These are phyloP conservation scores for Oxyura jamaicensis DNA, from an alignment of 2,113 vertebrate genomes.

Conservation along the genomic window DNA sequence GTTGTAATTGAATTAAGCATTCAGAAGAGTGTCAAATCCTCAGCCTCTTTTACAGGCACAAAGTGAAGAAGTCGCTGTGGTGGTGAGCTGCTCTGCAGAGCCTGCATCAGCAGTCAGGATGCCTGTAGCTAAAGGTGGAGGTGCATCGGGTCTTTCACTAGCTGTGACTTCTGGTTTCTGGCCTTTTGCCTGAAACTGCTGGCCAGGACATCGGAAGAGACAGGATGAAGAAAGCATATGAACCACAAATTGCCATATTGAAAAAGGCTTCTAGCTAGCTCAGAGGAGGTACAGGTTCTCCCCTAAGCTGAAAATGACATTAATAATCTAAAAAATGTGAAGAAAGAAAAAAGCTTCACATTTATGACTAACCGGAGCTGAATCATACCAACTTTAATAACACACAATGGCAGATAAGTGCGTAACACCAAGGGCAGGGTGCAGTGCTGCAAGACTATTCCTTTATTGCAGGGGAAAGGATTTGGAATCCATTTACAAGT, in stretches of 20 bases:
- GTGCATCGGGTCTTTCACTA: neutral
- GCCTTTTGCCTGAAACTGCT: neutral
- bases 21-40: neutral
- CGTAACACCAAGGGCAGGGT: neutral
- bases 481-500: neutral
- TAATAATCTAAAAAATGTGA: neutral
- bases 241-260: neutral
- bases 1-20: neutral
- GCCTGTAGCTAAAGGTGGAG: neutral
- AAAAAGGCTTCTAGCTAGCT: neutral
- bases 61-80: neutral
- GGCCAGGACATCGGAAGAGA: neutral
- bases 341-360: accelerated
- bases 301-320: neutral
- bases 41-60: neutral
- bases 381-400: neutral
- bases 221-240: accelerated
- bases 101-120: neutral
- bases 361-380: neutral
- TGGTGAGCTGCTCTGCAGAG: accelerated
- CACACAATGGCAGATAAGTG: neutral
- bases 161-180: neutral
- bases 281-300: neutral
- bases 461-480: neutral
- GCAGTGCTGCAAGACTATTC: neutral